Evolutionary conservation across 2,888 invertebrate genomes (phyloP).

Genomic region (Drosophila niveifrons): DNA sequence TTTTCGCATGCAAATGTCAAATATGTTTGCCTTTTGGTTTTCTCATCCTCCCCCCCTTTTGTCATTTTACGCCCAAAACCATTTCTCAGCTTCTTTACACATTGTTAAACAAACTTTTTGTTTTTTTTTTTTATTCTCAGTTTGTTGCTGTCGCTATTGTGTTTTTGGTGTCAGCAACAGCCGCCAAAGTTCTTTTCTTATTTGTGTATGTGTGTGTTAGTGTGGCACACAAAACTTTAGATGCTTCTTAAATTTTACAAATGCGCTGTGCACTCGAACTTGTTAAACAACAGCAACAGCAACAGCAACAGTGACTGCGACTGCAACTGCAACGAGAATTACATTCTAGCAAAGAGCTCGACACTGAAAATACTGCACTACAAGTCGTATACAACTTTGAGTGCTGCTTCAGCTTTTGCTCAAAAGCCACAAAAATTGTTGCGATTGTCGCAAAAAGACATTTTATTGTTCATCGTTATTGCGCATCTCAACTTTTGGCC

Average conservation of each 20-base stretch:
- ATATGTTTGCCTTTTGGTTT: conserved; percentile 66
- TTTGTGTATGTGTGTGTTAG: conserved; percentile 14
- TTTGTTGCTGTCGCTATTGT: conserved; percentile 55
- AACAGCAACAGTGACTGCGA: conserved; percentile 29
- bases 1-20: conserved; percentile 78
- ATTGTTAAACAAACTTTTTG: conserved; percentile 74
- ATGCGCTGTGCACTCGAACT: conserved; percentile 77
- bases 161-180: conserved; percentile 73
- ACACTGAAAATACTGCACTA: conserved; percentile 11
- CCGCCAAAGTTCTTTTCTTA: conserved; percentile 61
- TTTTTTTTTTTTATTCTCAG: background rate
- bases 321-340: conserved; percentile 17
- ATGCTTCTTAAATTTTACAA: conserved; percentile 75
- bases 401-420: conserved; percentile 5
- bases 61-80: conserved; percentile 38
- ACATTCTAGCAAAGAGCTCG: conserved; percentile 14
- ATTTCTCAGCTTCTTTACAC: conserved; percentile 61
- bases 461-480: conserved; percentile 13
- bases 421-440: conserved; percentile 14
- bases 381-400: conserved; percentile 17
- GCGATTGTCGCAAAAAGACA: conserved; percentile 7
- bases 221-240: conserved; percentile 51
- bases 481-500: background rate
- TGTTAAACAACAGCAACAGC: conserved; percentile 66
- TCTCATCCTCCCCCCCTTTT: conserved; percentile 1